These are phyloP conservation scores for Lacerta viridis DNA, from an alignment of 2,797 vertebrate species.

Conservation along the genomic window DNA sequence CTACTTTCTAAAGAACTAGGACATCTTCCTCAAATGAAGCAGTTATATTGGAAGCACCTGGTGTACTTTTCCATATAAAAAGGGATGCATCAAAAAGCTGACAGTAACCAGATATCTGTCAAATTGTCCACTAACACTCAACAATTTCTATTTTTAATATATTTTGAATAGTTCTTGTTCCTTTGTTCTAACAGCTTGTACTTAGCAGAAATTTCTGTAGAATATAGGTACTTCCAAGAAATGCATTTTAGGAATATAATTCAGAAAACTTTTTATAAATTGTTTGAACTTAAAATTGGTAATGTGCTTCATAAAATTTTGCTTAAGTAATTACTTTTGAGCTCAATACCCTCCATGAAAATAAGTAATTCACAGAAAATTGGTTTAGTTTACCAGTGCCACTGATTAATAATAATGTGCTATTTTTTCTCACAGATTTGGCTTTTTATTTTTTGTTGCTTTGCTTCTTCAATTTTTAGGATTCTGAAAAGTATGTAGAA, in stretches of 20 bases:
- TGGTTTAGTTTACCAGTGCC: not conserved
- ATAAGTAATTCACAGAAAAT: not conserved
- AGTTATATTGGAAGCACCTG: not conserved
- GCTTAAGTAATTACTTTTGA: not conserved
- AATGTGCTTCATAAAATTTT: not conserved
- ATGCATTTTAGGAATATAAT: not conserved
- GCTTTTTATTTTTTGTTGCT: conserved; percentile 46
- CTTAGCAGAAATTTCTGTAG: not conserved
- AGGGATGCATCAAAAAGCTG: not conserved
- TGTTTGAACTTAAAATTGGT: not conserved
- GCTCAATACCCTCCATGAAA: not conserved
- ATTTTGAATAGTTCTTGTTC: not conserved
- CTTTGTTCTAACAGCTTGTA: not conserved
- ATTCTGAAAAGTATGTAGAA: conserved; percentile 99
- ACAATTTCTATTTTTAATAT: not conserved
- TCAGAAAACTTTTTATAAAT: not conserved
- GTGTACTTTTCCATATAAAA: not conserved
- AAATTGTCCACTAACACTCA: not conserved
- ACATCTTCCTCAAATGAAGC: not conserved
- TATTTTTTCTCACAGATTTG: conserved; percentile 18
- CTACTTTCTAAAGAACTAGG: not conserved
- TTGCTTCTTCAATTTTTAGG: conserved; percentile 81
- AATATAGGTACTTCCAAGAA: not conserved
- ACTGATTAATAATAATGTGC: not conserved
- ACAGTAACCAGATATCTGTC: not conserved